Evolutionary conservation across 2,888 invertebrate genomes (phyloP).

Genomic region (Pycnomerus fuliginosus): DNA sequence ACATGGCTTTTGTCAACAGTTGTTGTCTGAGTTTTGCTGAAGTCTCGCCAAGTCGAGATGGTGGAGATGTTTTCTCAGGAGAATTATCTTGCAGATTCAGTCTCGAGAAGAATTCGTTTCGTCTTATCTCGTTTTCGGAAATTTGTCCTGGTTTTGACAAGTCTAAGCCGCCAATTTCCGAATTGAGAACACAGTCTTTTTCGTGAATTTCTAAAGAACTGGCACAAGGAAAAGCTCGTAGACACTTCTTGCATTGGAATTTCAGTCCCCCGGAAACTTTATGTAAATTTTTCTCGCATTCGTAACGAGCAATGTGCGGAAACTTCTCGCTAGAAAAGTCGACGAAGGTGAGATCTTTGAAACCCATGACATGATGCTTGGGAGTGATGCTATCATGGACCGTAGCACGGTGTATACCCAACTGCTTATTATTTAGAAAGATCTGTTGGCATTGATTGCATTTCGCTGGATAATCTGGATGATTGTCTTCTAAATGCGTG

Average conservation of each 20-base stretch:
- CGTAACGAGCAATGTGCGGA: slow-evolving; percentile 72
- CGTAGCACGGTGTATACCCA: slow-evolving; percentile 69
- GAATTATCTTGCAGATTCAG: slow-evolving; percentile 74
- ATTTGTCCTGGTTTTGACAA: slow-evolving; percentile 39
- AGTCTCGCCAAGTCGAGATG: slow-evolving; percentile 20
- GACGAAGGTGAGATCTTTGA: slow-evolving; percentile 72
- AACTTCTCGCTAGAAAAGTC: slow-evolving; percentile 81
- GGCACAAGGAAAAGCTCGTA: slow-evolving; percentile 69
- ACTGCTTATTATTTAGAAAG: slow-evolving; percentile 71
- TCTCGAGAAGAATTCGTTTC: slow-evolving; percentile 80
- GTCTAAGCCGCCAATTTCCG: slow-evolving; percentile 41
- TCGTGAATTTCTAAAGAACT: slow-evolving; percentile 69
- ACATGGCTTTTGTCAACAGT: slow-evolving; percentile 36
- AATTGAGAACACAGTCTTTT: slow-evolving; percentile 52
- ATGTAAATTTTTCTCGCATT: slow-evolving; percentile 69
- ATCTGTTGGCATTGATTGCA: slow-evolving; percentile 70
- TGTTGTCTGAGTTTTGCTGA: slow-evolving; percentile 40
- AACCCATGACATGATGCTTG: slow-evolving; percentile 61
- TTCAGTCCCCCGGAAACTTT: slow-evolving; percentile 57
- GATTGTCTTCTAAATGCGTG: slow-evolving; percentile 65
- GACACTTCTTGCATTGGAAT: slow-evolving; percentile 70
- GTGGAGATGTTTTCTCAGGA: slow-evolving; percentile 43
- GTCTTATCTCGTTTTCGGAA: slow-evolving; percentile 61
- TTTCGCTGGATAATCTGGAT: slow-evolving; percentile 66
- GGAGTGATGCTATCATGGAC: slow-evolving; percentile 54